A percentile compares a stretch with the other conserved stretches of the same genome.
Evolutionary conservation across 2,888 invertebrate genomes (phyloP).

Genomic region (Tetranychus piercei): DNA sequence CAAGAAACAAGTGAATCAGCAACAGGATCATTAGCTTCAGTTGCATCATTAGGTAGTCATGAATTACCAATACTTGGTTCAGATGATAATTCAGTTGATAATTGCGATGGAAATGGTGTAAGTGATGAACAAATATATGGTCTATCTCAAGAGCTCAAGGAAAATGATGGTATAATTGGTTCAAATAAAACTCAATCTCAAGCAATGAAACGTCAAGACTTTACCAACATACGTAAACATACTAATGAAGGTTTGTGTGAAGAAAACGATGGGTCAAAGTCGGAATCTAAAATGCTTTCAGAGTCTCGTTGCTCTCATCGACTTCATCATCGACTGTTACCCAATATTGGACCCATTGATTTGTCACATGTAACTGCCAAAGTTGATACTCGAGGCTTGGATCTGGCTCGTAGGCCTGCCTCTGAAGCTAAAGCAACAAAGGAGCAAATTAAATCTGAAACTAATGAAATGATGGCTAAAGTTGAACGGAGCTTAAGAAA

Average conservation of each 20-base stretch:
- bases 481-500: conserved; percentile 68
- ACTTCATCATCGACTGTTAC: conserved; percentile 14
- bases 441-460: conserved; percentile 38
- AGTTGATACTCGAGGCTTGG: conserved; percentile 11
- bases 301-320: conserved; percentile 19
- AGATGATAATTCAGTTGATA: background rate
- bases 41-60: background rate
- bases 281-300: background rate
- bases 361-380: conserved; percentile 14
- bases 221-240: too few species aligned
- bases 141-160: background rate
- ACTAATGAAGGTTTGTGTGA: too few species aligned
- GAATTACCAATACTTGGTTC: background rate
- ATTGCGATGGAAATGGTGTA: background rate
- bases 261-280: background rate
- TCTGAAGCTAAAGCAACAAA: conserved; percentile 40
- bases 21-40: background rate
- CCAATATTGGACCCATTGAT: conserved; percentile 9
- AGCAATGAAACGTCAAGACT: background rate
- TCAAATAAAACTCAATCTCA: background rate
- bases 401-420: background rate
- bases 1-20: background rate
- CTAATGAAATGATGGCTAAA: conserved; percentile 10
- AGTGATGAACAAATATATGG: background rate
- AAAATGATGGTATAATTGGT: background rate